phyloP scores from a whole-genome alignment of 2,797 vertebrate genomes.

The Scleropages formosus region DNA sequence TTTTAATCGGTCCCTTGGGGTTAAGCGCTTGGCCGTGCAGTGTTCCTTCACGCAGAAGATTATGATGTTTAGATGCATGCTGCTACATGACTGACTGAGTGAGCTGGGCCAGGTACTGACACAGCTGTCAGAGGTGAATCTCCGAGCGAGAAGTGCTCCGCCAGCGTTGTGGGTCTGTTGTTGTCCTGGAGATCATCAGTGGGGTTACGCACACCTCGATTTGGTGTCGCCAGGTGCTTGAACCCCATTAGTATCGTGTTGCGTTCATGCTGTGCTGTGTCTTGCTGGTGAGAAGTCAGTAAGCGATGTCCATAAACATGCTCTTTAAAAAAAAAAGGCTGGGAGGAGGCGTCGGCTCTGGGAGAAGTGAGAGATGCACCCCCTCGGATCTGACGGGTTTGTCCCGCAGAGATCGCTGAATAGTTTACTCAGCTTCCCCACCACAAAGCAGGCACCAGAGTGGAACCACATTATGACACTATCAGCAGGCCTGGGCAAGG shows the following conservation, averaged over 20 bases:
- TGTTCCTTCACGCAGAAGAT: too few species aligned
- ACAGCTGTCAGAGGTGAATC: too few species aligned
- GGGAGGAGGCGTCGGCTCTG: background rate
- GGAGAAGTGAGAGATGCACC: background rate
- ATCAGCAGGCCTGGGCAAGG: background rate
- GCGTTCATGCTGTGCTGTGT: background rate
- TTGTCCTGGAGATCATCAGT: background rate
- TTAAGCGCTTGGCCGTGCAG: too few species aligned
- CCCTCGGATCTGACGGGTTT: background rate
- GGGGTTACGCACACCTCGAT: background rate
- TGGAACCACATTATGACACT: constrained; percentile 20
- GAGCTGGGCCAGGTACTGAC: too few species aligned
- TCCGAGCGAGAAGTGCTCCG: too few species aligned
- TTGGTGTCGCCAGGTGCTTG: background rate
- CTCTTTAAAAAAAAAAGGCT: background rate
- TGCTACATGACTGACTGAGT: too few species aligned
- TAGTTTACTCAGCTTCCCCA: constrained; percentile 11
- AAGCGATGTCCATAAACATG: background rate
- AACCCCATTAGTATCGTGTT: background rate
- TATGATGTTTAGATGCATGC: too few species aligned
- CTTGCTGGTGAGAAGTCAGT: background rate
- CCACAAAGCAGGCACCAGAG: constrained; percentile 16
- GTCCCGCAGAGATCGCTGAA: background rate
- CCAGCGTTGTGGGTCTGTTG: too few species aligned
- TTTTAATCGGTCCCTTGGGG: too few species aligned